Evolutionary conservation across 2,797 vertebrate genomes (phyloP).

Genomic region (Sandelia bainsii): DNA sequence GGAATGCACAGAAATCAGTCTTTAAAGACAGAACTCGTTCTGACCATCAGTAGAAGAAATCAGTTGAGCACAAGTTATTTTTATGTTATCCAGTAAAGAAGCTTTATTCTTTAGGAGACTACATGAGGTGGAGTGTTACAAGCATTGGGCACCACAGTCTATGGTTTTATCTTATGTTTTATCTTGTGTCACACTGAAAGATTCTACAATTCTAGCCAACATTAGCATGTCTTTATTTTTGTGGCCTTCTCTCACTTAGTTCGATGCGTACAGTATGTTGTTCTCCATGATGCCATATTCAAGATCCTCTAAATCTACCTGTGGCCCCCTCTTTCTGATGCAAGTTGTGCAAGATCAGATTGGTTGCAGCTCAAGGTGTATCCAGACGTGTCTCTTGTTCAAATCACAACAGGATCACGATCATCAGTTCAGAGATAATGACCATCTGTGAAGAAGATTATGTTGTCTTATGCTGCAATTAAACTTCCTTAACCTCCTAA

Average conservation of each 20-base stretch:
- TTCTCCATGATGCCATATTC: too few species aligned
- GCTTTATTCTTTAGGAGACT: neutral
- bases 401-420: neutral
- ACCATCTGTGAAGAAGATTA: constrained; percentile 3
- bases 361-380: neutral
- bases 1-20: neutral
- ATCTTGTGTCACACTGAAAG: neutral
- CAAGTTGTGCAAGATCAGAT: too few species aligned
- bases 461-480: neutral
- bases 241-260: too few species aligned
- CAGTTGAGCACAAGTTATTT: neutral
- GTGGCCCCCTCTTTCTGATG: too few species aligned
- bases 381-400: neutral
- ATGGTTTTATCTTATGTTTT: neutral
- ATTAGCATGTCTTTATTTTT: too few species aligned
- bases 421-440: neutral
- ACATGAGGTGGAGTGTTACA: too few species aligned
- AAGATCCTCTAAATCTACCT: too few species aligned
- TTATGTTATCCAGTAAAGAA: neutral
- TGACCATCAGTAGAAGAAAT: neutral
- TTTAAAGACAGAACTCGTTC: neutral
- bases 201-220: neutral
- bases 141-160: neutral
- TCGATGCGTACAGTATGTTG: too few species aligned
- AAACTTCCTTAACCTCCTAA: neutral